Evolutionary conservation across 2,797 vertebrate species (phyloP), one percentile per base, ranked within the genome.

Genomic region (Ceryle rudis): DNA sequence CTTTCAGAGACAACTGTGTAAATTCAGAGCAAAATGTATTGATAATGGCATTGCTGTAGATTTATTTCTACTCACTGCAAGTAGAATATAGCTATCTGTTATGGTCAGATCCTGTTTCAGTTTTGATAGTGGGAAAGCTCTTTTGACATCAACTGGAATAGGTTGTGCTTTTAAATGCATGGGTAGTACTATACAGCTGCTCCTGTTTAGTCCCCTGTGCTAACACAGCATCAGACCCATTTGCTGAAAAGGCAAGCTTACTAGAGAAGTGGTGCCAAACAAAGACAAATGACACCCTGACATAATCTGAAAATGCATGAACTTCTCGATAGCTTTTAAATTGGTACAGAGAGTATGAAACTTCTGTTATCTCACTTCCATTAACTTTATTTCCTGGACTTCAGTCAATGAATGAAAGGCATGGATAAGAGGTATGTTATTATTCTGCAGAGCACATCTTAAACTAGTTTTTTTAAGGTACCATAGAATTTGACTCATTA

Each of bases 221-320:
- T 92, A 88, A 89, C 74, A 74, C 29, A 73, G 35, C 75, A 92
- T 94, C 61, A 87, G 44, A 85, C 19, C 35, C 78, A 92, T 89
- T 94, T 93, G 14, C 57, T 65, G 71, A 86, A 89, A 91, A 93
- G 66, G n/a, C 52, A 91, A 54, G n/a, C 51, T 81, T 85, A 35
- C 42, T 46, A 31, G 47, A 82, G 71, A 85, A 71, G 2, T 65
- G 55, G 8, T 91, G 89, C 41, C 41, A 89, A 95, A 82, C 25
- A 85, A 94, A 93, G 93, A 96, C 49, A 89, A 94, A 94, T 85
- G 64, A 72, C 21, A 74, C 44, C 29, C 33, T 3, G 3, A 69
- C 71, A 58, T 70, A 66, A 93, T 87, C 86, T 92, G 74, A 95
- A 96, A 96, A 96, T 46, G 20, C 41, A 82, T 91, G 39, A 80